Base-by-base conservation (phyloP, 2,888 invertebrate genomes). In the Metopia argyrocephala region DNA sequence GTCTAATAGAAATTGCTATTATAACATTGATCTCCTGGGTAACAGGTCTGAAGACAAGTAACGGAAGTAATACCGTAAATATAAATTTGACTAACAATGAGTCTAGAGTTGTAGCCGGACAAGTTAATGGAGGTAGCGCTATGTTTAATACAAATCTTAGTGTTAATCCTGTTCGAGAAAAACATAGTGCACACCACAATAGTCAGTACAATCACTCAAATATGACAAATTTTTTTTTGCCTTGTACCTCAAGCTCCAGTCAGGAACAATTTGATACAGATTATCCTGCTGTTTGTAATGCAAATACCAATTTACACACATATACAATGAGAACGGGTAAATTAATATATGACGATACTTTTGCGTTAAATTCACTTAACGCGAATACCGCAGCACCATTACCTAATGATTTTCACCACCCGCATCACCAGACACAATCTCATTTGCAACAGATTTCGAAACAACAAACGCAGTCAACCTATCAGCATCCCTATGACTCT, bases 1-100 rank as follows among this genome's bases (percentile, higher is more conserved):
- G 97, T 27, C 92, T 97, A 5, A 93, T 97, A 68, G 98, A 98
- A 91, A 94, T 97, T 57, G 93, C 95, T n/a, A 95, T 97, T 86
- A 96, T 97, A 85, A 94, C 95, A 4, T 92, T 96, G 70, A 92
- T 97, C 85, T 95, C 95, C 0, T 97, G 96, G 93, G 96, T 97
- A 9, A 96, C 96, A 59, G 96, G 96, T 68, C 91, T 95, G 25
- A 93, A 93, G 87, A 92, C 92, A 2, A 92, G 78, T 52, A 80
- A 83, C 45, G 82, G 84, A 46, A 71, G 78, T 73, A 84, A 82
- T 52, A 78, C 83, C 18, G 80, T 74, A 2, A 81, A 74, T 57
- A 81, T 81, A 21, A 81, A 74, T 74, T 61, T 81, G 56, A 74
- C 78, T 3, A 81, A 81, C 12, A 81, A 81, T 56, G 81, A 81